Conservation (phyloP, 1,140 invertebrate species). For the Pseudachorutes palmiensis region DNA sequence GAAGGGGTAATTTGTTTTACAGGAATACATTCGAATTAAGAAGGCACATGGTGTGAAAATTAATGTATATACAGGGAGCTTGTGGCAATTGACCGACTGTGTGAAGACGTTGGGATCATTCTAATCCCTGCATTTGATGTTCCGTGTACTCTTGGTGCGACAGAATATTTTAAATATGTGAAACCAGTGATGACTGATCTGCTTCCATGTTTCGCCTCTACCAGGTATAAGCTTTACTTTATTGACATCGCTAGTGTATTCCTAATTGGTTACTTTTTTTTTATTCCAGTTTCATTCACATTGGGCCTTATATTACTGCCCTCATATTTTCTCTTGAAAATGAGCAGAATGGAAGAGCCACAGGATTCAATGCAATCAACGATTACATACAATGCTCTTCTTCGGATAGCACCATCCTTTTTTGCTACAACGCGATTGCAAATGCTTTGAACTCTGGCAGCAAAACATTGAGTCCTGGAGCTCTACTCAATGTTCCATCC, state of each 20-base stretch:
- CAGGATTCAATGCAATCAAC: constrained; percentile 47
- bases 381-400: constrained; percentile 50
- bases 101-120: constrained; percentile 48
- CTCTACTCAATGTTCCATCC: constrained; percentile 47
- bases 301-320: constrained; percentile 54
- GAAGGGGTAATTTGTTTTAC: constrained; percentile 46
- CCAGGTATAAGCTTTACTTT: constrained; percentile 42
- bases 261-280: constrained; percentile 1
- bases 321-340: constrained; percentile 44
- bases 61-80: too few species aligned
- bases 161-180: constrained; percentile 49
- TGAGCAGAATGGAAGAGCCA: constrained; percentile 22
- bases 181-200: constrained; percentile 53
- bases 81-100: constrained; percentile 56
- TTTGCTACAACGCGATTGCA: constrained; percentile 51
- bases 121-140: constrained; percentile 57
- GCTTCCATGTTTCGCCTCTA: constrained; percentile 45
- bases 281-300: constrained; percentile 50
- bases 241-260: neutral
- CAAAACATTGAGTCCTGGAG: constrained; percentile 41
- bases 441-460: constrained; percentile 44
- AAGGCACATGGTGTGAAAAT: too few species aligned
- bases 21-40: too few species aligned
- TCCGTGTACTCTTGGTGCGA: constrained; percentile 25
- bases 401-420: constrained; percentile 49